Base-by-base conservation (phyloP, 2,113 vertebrate species). In the Chloropsis cyanopogon region DNA sequence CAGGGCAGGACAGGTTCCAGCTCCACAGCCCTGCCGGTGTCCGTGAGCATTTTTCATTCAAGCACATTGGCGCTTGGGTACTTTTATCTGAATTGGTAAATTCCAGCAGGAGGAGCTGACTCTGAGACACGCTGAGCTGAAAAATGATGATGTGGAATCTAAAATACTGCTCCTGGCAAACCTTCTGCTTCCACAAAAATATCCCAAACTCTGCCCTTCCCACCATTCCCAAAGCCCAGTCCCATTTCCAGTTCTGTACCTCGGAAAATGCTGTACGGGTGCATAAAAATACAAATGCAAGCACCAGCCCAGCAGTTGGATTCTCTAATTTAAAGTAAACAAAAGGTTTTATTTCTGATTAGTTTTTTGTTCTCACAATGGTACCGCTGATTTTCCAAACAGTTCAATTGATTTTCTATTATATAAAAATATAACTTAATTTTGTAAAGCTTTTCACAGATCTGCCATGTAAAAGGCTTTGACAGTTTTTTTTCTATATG, bases 201-300 rank as follows among this genome's bases (percentile, higher is more conserved):
- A 16, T 5, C 78, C 29, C 24, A 28, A 2, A 7, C 39, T 8
- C 26, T 1, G 18, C 31, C 10, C 49, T 56, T 25, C 25, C 41
- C 61, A 53, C 28, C 56, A 1, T 1, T 11, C 4, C 28, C 13
- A 11, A 25, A 5, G 3, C 31, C 37, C 5, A 8, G 2, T 7
- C 42, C 1, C 7, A 11, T 20, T 28, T 11, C 50, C 78, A 42
- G 25, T 1, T 37, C 31, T 29, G 42, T 4, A 5, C 86, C 52
- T 25, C 2, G 11, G 33, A n/a, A 80, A 47, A 75, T 15, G 33
- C n/a, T 19, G 4, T 4, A 4, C 39, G 14, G 23, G 8, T 33
- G 82, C 73, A 63, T 9, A n/a, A 64, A 39, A 42, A 7, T 0
- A 17, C 12, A 19, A 28, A 70, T 21, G 37, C 24, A 35, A 59